phyloP scores from a whole-genome alignment of 2,113 vertebrate genomes.

The Sander vitreus region DNA sequence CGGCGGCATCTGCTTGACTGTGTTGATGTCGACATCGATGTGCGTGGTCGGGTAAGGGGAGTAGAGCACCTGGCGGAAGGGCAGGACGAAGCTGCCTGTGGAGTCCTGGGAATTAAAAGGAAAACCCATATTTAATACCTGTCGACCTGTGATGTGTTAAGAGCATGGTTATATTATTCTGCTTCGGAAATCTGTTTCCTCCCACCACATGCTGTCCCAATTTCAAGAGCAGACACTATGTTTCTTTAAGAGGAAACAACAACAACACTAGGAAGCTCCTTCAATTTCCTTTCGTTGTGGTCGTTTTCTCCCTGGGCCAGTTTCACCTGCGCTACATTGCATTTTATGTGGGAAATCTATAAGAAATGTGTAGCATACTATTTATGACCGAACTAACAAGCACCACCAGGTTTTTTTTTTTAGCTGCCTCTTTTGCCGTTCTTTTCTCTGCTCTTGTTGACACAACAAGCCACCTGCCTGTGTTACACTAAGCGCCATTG shows the following conservation, averaged over 20 bases:
- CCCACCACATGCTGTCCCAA: too few species aligned
- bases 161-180: not conserved
- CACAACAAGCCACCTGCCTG: too few species aligned
- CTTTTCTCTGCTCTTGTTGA: not conserved
- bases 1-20: conserved; percentile 98
- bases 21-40: conserved; percentile 97
- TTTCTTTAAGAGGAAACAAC: not conserved
- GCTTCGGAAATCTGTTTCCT: not conserved
- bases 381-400: conserved; percentile 6
- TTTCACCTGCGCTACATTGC: not conserved
- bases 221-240: not conserved
- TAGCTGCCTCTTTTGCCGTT: not conserved
- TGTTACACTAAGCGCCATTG: not conserved
- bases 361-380: conserved; percentile 1
- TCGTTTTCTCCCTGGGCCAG: not conserved
- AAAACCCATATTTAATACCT: not conserved
- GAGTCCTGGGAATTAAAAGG: conserved; percentile 86
- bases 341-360: conserved; percentile 7
- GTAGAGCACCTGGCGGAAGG: conserved; percentile 97
- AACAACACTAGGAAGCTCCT: not conserved
- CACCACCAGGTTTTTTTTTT: not conserved
- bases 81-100: conserved; percentile 95
- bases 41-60: conserved; percentile 96
- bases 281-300: not conserved
- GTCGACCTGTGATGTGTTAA: not conserved